phyloP scores from a whole-genome alignment of 2,797 vertebrate genomes.

The Lindbergichthys nudifrons region DNA sequence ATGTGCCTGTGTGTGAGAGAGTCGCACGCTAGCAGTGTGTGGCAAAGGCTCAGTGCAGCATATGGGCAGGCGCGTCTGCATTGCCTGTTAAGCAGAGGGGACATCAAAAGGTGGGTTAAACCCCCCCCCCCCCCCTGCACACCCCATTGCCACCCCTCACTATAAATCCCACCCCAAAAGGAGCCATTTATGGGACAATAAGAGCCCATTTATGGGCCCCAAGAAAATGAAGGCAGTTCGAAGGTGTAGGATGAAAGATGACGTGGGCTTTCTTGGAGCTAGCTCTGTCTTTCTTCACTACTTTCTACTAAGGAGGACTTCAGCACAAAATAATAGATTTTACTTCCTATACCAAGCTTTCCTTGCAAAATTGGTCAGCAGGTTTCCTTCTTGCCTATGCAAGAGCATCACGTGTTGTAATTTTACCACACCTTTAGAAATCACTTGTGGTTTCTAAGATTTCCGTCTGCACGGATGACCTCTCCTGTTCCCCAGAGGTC shows the following conservation, averaged over 20 bases:
- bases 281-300: slow-evolving; percentile 66
- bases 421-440: neutral
- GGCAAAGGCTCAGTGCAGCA: slow-evolving; percentile 59
- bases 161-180: slow-evolving; percentile 81
- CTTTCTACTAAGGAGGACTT: slow-evolving; percentile 44
- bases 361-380: neutral
- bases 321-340: neutral
- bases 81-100: slow-evolving; percentile 66
- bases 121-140: slow-evolving; percentile 20
- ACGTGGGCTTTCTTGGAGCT: slow-evolving; percentile 63
- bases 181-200: slow-evolving; percentile 82
- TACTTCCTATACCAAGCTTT: neutral
- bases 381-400: too few relatives aligned
- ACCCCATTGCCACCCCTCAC: slow-evolving; percentile 65
- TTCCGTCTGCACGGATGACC: slow-evolving; percentile 21
- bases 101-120: slow-evolving; percentile 80
- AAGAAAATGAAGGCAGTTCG: slow-evolving; percentile 80
- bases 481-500: slow-evolving; percentile 45
- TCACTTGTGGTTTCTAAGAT: slow-evolving; percentile 2
- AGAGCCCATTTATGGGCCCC: slow-evolving; percentile 77
- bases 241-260: slow-evolving; percentile 82
- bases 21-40: slow-evolving; percentile 70
- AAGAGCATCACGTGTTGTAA: neutral
- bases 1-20: slow-evolving; percentile 68
- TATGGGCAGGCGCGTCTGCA: slow-evolving; percentile 70